Evolutionary conservation across 37 sponge, comb jelly and placozoan species (phyloP).

Genomic region (Lycopodina hypogea): DNA sequence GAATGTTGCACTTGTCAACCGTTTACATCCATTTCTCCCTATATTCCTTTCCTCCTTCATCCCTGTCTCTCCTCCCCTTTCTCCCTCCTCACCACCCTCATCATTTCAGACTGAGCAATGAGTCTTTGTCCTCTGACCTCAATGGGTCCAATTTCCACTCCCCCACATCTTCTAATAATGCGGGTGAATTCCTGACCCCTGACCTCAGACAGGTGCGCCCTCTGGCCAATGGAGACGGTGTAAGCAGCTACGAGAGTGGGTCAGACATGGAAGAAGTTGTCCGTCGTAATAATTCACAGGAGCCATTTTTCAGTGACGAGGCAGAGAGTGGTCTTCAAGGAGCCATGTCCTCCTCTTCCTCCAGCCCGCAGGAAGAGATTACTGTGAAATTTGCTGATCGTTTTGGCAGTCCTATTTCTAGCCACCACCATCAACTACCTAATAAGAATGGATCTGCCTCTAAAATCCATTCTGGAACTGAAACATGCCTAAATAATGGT

Average conservation of each 20-base stretch:
- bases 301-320: constrained; percentile 5
- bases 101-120: neutral
- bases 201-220: neutral
- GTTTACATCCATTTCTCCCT: neutral
- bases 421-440: too few relatives aligned
- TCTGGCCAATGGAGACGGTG: neutral
- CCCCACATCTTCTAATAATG: neutral
- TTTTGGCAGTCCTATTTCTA: too few relatives aligned
- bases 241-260: neutral
- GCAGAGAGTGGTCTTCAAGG: neutral
- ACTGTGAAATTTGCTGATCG: too few relatives aligned
- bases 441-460: too few relatives aligned
- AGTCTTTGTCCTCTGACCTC: too few relatives aligned
- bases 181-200: neutral
- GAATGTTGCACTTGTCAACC: too few relatives aligned
- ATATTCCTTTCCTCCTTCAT: neutral
- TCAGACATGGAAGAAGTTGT: constrained; percentile 5
- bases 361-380: too few relatives aligned
- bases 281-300: neutral
- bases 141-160: neutral
- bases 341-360: too few relatives aligned
- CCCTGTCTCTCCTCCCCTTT: neutral
- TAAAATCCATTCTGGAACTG: too few relatives aligned
- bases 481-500: too few relatives aligned
- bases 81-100: constrained; percentile 5